Conservation (phyloP, 2,888 invertebrate genomes). For the Thymelicus lineola region DNA sequence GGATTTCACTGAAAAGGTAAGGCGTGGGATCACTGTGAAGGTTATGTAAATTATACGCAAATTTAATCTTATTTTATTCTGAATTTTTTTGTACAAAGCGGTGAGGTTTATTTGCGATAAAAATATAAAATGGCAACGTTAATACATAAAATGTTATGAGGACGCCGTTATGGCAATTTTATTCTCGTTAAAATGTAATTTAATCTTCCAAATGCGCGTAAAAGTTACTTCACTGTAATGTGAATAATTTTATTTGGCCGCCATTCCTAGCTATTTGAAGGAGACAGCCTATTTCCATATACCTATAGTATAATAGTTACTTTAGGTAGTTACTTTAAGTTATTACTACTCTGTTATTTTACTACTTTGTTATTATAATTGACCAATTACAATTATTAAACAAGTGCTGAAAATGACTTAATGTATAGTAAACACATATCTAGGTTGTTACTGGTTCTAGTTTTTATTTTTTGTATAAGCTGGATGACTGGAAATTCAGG, state of each 20-base stretch:
- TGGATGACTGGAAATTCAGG: no score
- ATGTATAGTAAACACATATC: no score
- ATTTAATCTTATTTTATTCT: slow-evolving; percentile 10
- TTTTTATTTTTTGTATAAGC: no score
- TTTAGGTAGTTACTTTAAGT: no score
- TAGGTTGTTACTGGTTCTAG: no score
- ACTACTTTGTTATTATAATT: no score
- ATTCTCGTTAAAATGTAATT: slow-evolving; percentile 9
- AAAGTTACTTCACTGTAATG: slow-evolving; percentile 9
- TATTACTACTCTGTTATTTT: no score
- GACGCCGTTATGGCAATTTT: slow-evolving; percentile 12
- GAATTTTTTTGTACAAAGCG: slow-evolving; percentile 7
- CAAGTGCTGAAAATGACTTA: no score
- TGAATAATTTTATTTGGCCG: slow-evolving; percentile 1
- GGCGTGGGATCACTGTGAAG: slow-evolving; percentile 17
- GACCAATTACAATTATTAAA: no score
- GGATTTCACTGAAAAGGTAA: slow-evolving; percentile 30
- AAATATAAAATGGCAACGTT: background rate
- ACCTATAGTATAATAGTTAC: no score
- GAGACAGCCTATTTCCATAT: no score
- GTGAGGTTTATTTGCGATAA: background rate
- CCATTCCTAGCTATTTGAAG: background rate
- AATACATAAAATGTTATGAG: slow-evolving; percentile 3
- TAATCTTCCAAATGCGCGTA: slow-evolving; percentile 9
- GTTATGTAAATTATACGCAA: slow-evolving; percentile 21